phyloP scores from a whole-genome alignment of 2,888 invertebrate species.

The Diplazon laetatorius region DNA sequence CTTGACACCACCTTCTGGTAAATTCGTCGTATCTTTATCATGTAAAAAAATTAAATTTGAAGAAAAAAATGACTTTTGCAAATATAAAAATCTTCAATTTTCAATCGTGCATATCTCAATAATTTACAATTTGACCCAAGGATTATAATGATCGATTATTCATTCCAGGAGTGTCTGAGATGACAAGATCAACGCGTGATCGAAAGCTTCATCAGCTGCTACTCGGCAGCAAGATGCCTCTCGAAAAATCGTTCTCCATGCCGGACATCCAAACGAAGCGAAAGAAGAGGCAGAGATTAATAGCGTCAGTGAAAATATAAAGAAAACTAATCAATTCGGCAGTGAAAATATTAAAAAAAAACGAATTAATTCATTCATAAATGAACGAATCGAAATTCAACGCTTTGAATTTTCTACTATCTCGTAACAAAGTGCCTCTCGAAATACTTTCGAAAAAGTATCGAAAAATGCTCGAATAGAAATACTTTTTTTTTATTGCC shows the following conservation, averaged over 20 bases:
- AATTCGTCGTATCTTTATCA: conserved; percentile 37
- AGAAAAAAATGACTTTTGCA: too few relatives aligned
- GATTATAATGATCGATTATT: conserved; percentile 25
- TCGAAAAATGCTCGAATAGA: too few relatives aligned
- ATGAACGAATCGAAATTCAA: too few relatives aligned
- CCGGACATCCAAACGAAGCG: conserved; percentile 91
- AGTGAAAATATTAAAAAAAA: too few relatives aligned
- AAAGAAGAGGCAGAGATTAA: conserved; percentile 88
- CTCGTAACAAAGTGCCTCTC: background rate
- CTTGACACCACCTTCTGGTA: conserved; percentile 65
- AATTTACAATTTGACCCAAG: too few relatives aligned
- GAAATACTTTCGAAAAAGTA: background rate
- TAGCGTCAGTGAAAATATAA: conserved; percentile 88
- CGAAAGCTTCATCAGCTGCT: conserved; percentile 84
- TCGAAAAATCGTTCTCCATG: conserved; percentile 92
- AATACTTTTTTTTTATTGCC: too few relatives aligned
- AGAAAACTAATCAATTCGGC: too few relatives aligned
- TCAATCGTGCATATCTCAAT: too few relatives aligned
- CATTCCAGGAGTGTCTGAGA: conserved; percentile 45
- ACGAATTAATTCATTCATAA: too few relatives aligned
- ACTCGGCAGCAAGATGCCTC: conserved; percentile 85
- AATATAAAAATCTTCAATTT: too few relatives aligned
- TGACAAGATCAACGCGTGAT: conserved; percentile 81
- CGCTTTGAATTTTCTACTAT: background rate
- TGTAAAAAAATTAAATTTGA: conserved; percentile 13